Evolutionary conservation across 2,113 vertebrate genomes (phyloP), one percentile per base, ranked within the genome.

Genomic region (Megaceryle maxima): DNA sequence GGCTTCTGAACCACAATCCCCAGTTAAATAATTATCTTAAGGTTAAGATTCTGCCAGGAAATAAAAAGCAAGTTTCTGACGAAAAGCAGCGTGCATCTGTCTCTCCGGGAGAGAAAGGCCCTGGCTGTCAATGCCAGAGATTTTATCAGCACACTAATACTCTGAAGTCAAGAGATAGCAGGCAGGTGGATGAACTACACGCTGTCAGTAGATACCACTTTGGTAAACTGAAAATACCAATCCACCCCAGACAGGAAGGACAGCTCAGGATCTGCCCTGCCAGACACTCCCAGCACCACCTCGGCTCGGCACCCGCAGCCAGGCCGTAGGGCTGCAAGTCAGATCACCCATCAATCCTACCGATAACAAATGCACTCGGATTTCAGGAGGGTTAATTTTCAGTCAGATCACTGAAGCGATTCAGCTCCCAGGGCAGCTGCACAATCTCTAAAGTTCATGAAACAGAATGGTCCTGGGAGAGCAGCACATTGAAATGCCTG

Each of bases 271-370:
- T 59, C 41, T 59, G n/a, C 51, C 83, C 78, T 44, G 78, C 26
- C 37, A 37, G 72, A 8, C 16, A 2, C 43, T 67, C 46, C 26
- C 44, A 62, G 64, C 51, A 50, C 50, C 69, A 25, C 59, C 60
- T 16, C 3, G 0, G 14, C 37, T 59, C 8, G 0, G 77, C 51
- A 57, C 37, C n/a, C 1, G 1, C 55, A 39, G 59, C 82, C 43
- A 22, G 2, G 1, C 77, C 53, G 31, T 0, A 13, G 39, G 33
- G 60, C 67, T 87, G 55, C 60, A 51, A 24, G 43, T 51, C 33
- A 43, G 25, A 39, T 5, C 35, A 37, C 63, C 68, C 55, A 16
- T 26, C 41, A 29, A 5, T 13, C 56, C 73, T 22, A 17, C 60
- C 3, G 15, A 6, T 26, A 75, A 50, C 31, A 66, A 55, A 39